Conservation (phyloP, 2,113 vertebrate genomes). For the Symphodus melops region DNA sequence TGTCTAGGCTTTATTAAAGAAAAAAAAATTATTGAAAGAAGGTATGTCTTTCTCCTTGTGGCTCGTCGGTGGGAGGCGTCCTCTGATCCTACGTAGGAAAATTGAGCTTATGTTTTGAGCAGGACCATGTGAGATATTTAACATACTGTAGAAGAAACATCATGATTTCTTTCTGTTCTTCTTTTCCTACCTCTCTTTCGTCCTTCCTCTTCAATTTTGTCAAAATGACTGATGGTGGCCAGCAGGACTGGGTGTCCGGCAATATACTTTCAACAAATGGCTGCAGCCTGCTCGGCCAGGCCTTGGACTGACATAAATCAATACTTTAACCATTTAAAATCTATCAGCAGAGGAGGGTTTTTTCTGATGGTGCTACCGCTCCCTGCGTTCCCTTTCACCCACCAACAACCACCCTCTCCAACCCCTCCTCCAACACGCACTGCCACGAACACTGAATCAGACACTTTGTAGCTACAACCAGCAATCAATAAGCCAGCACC, state of each 20-base stretch:
- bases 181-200: conserved; percentile 39
- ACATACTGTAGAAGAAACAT: not conserved
- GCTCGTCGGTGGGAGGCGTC: too few relatives aligned
- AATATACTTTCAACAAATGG: conserved; percentile 95
- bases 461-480: conserved; percentile 98
- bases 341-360: conserved; percentile 94
- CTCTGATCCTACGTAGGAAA: too few relatives aligned
- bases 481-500: conserved; percentile 99
- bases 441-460: conserved; percentile 96
- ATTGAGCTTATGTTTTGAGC: too few relatives aligned
- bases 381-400: conserved; percentile 90
- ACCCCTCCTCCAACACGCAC: conserved; percentile 11
- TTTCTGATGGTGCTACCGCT: conserved; percentile 91
- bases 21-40: too few relatives aligned
- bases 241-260: conserved; percentile 91
- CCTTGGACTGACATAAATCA: conserved; percentile 99
- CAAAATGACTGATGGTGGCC: conserved; percentile 84
- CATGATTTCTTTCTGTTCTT: conserved; percentile 68
- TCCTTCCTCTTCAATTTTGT: conserved; percentile 64
- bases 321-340: conserved; percentile 99
- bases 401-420: conserved; percentile 68
- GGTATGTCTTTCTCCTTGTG: too few relatives aligned
- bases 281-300: conserved; percentile 93
- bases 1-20: too few relatives aligned
- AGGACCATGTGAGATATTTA: too few relatives aligned